phyloP scores from a whole-genome alignment of 2,888 invertebrate genomes.

The Pristionchus entomophagus region DNA sequence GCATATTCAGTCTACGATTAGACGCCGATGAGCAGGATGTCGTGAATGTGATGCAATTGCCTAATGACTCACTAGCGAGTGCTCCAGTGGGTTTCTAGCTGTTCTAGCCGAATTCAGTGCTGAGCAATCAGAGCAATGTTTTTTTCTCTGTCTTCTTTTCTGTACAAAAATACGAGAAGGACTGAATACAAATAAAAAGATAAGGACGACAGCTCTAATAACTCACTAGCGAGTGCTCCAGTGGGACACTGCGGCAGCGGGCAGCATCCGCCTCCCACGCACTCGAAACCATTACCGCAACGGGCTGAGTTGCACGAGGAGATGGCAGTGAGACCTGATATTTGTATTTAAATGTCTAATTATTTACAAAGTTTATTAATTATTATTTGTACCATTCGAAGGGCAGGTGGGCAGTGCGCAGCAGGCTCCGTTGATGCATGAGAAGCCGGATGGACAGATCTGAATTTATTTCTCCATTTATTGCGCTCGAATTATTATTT shows the following conservation, averaged over 20 bases:
- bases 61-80: no score
- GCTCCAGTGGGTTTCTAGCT: no score
- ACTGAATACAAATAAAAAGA: no score
- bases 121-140: no score
- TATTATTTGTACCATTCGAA: background rate
- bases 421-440: constrained; percentile 67
- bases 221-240: constrained; percentile 52
- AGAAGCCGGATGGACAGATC: constrained; percentile 41
- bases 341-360: background rate
- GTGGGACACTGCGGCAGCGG: constrained; percentile 65
- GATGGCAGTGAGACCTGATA: constrained; percentile 29
- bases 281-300: constrained; percentile 34
- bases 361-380: background rate
- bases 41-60: no score
- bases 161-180: no score
- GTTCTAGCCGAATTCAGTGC: no score
- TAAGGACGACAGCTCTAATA: no score
- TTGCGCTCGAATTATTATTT: constrained; percentile 14
- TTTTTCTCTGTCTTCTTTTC: no score
- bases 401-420: constrained; percentile 68
- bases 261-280: constrained; percentile 66
- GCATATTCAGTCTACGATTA: background rate
- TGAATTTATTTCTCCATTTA: constrained; percentile 20
- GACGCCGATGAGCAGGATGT: background rate
- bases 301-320: constrained; percentile 21